Evolutionary conservation across 1,140 invertebrate genomes (phyloP).

Genomic region (Hyles vespertilio): DNA sequence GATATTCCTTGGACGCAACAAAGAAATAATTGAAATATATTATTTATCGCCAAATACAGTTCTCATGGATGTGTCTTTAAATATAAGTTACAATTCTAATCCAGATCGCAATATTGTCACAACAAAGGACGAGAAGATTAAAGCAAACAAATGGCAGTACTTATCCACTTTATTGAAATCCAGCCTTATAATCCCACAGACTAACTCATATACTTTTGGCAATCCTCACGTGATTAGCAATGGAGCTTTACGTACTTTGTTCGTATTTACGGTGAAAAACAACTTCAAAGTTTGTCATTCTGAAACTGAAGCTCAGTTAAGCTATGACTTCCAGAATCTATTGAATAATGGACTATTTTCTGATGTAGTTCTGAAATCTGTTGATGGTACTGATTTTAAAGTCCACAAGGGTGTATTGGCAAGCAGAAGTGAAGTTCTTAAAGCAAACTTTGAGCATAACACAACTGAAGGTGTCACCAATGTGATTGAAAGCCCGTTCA

Average conservation of each 20-base stretch:
- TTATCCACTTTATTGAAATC: too few relatives aligned
- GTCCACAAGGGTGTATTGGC: constrained; percentile 64
- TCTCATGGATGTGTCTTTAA: too few relatives aligned
- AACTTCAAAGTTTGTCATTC: constrained; percentile 53
- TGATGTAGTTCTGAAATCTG: constrained; percentile 62
- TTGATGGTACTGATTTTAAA: constrained; percentile 56
- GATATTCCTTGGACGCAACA: too few relatives aligned
- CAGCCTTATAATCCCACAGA: too few relatives aligned
- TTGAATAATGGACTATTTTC: constrained; percentile 57
- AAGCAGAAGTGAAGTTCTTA: constrained; percentile 79
- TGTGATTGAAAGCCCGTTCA: constrained; percentile 74
- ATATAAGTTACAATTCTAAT: too few relatives aligned
- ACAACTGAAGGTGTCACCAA: constrained; percentile 81
- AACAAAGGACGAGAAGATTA: too few relatives aligned
- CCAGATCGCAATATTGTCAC: too few relatives aligned
- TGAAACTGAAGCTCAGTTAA: constrained; percentile 49
- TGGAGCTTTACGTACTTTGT: constrained; percentile 41
- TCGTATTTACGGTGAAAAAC: constrained; percentile 60
- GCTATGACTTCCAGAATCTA: constrained; percentile 60
- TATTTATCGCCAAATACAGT: too few relatives aligned
- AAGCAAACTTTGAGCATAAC: constrained; percentile 84
- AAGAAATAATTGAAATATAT: too few relatives aligned
- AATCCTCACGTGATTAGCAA: too few relatives aligned
- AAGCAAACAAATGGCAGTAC: too few relatives aligned
- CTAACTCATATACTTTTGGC: too few relatives aligned